Evolutionary conservation across 1,140 invertebrate genomes (phyloP).

Genomic region (Cydia amplana): DNA sequence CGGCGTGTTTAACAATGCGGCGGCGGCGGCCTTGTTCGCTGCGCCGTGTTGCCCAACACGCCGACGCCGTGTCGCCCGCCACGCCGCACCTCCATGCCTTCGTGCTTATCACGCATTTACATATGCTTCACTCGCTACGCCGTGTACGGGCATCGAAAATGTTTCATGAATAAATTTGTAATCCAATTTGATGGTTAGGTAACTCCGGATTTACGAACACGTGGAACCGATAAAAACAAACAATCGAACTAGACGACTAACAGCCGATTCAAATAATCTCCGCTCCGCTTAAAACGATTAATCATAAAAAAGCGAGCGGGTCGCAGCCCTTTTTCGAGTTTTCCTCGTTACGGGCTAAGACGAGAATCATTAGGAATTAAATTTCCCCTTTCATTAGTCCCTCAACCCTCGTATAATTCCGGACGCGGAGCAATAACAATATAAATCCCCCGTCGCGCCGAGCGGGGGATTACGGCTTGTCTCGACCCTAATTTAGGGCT

Average conservation of each 20-base stretch:
- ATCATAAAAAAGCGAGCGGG: slow-evolving; percentile 70
- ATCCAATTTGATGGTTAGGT: slow-evolving; percentile 64
- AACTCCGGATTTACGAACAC: slow-evolving; percentile 63
- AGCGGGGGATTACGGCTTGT: slow-evolving; percentile 78
- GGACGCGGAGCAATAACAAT: slow-evolving; percentile 79
- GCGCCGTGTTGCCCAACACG: slow-evolving; percentile 46
- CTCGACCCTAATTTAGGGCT: slow-evolving; percentile 79
- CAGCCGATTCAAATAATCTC: slow-evolving; percentile 61
- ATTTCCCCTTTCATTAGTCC: slow-evolving; percentile 80
- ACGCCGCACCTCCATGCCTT: slow-evolving; percentile 50
- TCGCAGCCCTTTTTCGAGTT: slow-evolving; percentile 76
- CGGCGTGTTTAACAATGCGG: slow-evolving; percentile 66
- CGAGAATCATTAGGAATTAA: slow-evolving; percentile 80
- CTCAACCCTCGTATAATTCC: slow-evolving; percentile 79
- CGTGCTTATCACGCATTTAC: slow-evolving; percentile 75
- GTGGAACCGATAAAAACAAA: slow-evolving; percentile 55
- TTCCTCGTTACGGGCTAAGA: slow-evolving; percentile 78
- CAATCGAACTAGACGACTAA: slow-evolving; percentile 40
- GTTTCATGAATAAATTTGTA: slow-evolving; percentile 77
- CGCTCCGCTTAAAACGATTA: slow-evolving; percentile 62
- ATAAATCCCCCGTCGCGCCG: slow-evolving; percentile 78
- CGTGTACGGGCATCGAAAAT: slow-evolving; percentile 74
- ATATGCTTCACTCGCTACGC: slow-evolving; percentile 67
- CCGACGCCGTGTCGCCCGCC: slow-evolving; percentile 39
- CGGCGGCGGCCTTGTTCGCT: slow-evolving; percentile 39